Evolutionary conservation across 2,113 vertebrate genomes (phyloP), one percentile per base, ranked within the genome.

Genomic region (Balaenoptera acutorostrata): DNA sequence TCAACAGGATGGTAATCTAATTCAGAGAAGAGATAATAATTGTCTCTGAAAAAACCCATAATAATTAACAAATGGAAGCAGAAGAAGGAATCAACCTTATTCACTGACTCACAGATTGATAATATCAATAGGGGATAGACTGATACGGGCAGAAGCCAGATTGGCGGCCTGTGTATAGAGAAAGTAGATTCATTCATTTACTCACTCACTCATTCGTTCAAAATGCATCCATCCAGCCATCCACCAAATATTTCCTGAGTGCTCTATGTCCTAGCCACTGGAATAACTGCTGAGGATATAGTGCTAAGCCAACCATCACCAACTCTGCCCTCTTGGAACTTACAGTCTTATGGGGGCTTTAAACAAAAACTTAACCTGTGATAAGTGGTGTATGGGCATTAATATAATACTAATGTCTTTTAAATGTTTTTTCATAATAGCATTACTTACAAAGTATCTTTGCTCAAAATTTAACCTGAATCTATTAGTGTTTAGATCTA

Each of bases 401-500:
- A 15, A 33, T 8, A 66, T 66, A 15, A 33, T 18, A 66, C 33
- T 66, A 10, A 66, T 33, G 25, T 66, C 52, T 81, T 86, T 52
- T 31, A 27, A 72, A 81, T 21, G 20, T 20, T 90, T 90, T 74
- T 39, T 21, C 46, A 81, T 61, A 41, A 85, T 10, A 17, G 20
- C 39, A 86, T 52, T 49, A 84, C 20, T 72, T 80, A 80, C 23
- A 59, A 78, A 74, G 12, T 86, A 84, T 36, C 14, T 92, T 69
- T 61, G 29, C 44, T 81, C 39, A n/a, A 90, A 86, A 27, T 86
- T 81, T 81, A 44, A 66, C 15, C 25, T 80, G 21, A 80, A 29
- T 57, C 52, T 95, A 39, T 23, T 69, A 64, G 29, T 36, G 23
- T 59, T 81, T 41, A 81, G 11, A 31, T 59, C 39, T 90, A 20